phyloP scores from a whole-genome alignment of 2,113 vertebrate genomes.

The Hippolais icterina region DNA sequence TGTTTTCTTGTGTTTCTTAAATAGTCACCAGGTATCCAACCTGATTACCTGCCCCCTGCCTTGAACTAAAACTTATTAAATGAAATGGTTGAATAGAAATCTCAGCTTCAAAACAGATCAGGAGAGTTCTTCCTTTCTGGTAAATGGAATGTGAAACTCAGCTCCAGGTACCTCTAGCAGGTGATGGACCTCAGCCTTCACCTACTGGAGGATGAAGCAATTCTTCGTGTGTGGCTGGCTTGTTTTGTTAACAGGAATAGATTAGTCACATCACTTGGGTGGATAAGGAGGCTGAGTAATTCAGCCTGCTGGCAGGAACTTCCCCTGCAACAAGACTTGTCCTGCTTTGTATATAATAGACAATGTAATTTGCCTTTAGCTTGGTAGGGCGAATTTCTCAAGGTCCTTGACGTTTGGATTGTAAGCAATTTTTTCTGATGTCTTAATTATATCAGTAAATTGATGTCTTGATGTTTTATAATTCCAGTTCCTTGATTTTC shows the following conservation, averaged over 20 bases:
- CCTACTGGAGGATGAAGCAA: background rate
- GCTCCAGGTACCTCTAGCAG: background rate
- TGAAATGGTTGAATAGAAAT: background rate
- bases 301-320: background rate
- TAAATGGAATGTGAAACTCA: background rate
- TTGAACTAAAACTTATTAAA: background rate
- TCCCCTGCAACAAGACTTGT: background rate
- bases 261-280: background rate
- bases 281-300: background rate
- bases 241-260: background rate
- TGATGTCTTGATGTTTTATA: background rate
- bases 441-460: background rate
- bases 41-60: background rate
- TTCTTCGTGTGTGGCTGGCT: background rate
- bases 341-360: background rate
- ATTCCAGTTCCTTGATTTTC: background rate
- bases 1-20: background rate
- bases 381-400: background rate
- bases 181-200: background rate
- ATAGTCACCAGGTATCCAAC: background rate
- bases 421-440: background rate
- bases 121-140: background rate
- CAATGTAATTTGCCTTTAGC: background rate
- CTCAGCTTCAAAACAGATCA: background rate
- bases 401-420: background rate